phyloP scores from a whole-genome alignment of 2,888 invertebrate genomes.

The Amphipoea lucens region DNA sequence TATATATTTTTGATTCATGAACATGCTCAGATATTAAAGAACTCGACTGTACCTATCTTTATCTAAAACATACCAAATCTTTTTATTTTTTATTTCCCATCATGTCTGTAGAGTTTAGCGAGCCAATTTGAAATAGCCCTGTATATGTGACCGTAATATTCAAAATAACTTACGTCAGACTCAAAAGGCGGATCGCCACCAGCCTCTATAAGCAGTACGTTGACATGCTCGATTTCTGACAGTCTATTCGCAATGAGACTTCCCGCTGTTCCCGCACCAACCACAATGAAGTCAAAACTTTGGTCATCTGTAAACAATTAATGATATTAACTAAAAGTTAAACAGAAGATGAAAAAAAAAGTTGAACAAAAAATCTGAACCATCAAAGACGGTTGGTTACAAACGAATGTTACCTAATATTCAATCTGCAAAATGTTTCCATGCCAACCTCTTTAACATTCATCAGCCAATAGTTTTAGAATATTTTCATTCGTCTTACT shows the following conservation, averaged over 20 bases:
- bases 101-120: too few species aligned
- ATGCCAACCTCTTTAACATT: not conserved
- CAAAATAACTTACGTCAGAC: constrained; percentile 66
- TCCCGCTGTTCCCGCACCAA: constrained; percentile 73
- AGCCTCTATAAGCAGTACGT: constrained; percentile 72
- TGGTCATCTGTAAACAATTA: constrained; percentile 58
- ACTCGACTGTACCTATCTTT: too few species aligned
- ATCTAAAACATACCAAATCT: too few species aligned
- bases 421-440: not conserved
- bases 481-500: not conserved
- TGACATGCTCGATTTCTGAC: constrained; percentile 63
- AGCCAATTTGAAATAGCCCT: too few species aligned
- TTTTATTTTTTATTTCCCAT: not conserved
- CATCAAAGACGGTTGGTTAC: not conserved
- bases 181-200: constrained; percentile 73
- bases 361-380: not conserved
- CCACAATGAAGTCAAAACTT: constrained; percentile 68
- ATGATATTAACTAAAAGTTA: not conserved
- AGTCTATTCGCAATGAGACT: constrained; percentile 71
- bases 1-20: too few species aligned
- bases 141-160: not conserved
- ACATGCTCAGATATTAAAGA: too few species aligned
- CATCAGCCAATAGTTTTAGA: not conserved
- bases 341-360: too few species aligned
- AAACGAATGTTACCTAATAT: not conserved